phyloP scores from a whole-genome alignment of 2,888 invertebrate species.

The Cartodere bifasciata region DNA sequence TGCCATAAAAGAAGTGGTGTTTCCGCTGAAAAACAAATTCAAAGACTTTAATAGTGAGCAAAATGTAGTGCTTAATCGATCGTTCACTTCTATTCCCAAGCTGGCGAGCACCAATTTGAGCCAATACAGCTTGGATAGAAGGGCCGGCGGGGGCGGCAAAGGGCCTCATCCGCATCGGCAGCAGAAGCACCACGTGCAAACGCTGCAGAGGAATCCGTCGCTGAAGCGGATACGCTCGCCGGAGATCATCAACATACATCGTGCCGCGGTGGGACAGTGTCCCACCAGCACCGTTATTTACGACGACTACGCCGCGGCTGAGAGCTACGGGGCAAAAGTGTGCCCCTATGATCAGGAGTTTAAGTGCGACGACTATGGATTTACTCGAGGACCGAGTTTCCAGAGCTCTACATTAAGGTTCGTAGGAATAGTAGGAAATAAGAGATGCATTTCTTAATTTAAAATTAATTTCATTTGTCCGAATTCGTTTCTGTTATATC shows the following conservation, averaged over 20 bases:
- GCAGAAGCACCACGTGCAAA: constrained; percentile 26
- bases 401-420: constrained; percentile 22
- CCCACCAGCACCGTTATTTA: constrained; percentile 20
- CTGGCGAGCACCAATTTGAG: constrained; percentile 26
- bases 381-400: constrained; percentile 26
- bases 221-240: constrained; percentile 29
- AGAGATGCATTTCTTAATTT: too few relatives aligned
- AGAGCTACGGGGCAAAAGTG: constrained; percentile 25
- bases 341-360: constrained; percentile 27
- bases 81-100: constrained; percentile 27
- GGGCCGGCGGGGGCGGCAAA: constrained; percentile 20
- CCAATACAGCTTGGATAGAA: constrained; percentile 39
- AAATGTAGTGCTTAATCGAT: constrained; percentile 24
- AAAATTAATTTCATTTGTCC: too few relatives aligned
- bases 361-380: constrained; percentile 31
- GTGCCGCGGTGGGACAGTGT: constrained; percentile 22
- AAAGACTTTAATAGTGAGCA: constrained; percentile 24
- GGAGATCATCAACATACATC: constrained; percentile 33
- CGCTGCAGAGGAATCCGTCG: constrained; percentile 14
- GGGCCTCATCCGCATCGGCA: constrained; percentile 29
- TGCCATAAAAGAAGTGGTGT: constrained; percentile 21
- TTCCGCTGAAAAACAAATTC: constrained; percentile 22
- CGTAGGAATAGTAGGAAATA: too few relatives aligned
- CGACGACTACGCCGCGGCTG: constrained; percentile 24
- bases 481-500: too few relatives aligned